phyloP scores from a whole-genome alignment of 2,113 vertebrate species.

The Candoia aspera region DNA sequence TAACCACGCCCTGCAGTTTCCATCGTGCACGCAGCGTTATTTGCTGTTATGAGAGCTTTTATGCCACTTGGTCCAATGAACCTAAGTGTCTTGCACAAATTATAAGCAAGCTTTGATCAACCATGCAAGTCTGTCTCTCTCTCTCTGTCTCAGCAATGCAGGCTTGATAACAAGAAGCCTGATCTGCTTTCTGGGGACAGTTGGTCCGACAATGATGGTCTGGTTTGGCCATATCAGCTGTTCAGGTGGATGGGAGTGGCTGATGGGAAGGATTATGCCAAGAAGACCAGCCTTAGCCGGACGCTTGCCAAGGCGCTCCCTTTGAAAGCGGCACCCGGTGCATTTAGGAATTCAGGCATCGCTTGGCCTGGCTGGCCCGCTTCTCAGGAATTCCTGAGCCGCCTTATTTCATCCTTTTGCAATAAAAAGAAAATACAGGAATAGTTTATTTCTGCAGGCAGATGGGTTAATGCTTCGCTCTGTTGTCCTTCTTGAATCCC shows the following conservation, averaged over 20 bases:
- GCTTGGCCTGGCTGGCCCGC: slow-evolving; percentile 40
- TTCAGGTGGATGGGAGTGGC: background rate
- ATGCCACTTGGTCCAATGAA: too few relatives aligned
- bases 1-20: background rate
- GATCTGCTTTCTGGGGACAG: too few relatives aligned
- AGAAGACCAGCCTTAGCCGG: fast-evolving
- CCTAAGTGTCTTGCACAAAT: too few relatives aligned
- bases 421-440: slow-evolving; percentile 74
- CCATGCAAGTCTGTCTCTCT: too few relatives aligned
- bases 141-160: too few relatives aligned
- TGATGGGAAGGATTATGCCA: fast-evolving
- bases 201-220: too few relatives aligned
- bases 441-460: slow-evolving; percentile 68
- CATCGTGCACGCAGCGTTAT: background rate
- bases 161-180: too few relatives aligned
- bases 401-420: slow-evolving; percentile 64
- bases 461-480: slow-evolving; percentile 74
- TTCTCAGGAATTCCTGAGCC: slow-evolving; percentile 57
- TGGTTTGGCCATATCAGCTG: too few relatives aligned
- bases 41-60: too few relatives aligned
- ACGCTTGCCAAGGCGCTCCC: fast-evolving
- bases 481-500: slow-evolving; percentile 61
- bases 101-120: too few relatives aligned
- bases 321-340: background rate
- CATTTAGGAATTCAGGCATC: slow-evolving; percentile 1